Evolutionary conservation across 2,113 vertebrate genomes (phyloP), one percentile per base, ranked within the genome.

Genomic region (Thalassoma bifasciatum): DNA sequence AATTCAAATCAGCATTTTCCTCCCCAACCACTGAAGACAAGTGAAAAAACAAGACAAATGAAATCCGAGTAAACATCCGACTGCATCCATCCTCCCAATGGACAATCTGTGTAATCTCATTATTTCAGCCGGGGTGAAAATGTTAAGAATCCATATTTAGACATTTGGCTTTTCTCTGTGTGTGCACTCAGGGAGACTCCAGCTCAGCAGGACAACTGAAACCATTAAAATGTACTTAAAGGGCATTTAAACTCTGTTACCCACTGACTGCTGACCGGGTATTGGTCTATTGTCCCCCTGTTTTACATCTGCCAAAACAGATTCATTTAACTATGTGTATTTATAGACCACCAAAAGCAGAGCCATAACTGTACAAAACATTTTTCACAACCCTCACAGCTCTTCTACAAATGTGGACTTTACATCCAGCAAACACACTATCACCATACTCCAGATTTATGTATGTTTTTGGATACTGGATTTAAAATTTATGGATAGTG

Each of bases 121-220:
- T 72, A 79, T 83, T 82, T 86, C 67, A 79, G 79, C 46, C 12
- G 26, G 56, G 53, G 51, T 66, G 56, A 81, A 83, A 83, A 83
- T 86, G 56, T 80, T 76, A 84, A 10, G 19, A 57, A 21, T 72
- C 64, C 54, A 66, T 47, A 68, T 74, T 77, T 84, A 78, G 70
- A 83, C 50, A 65, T 54, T 13, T 63, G 46, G 54, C 64, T 40
- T 67, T 49, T 62, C 58, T 37, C 65, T 11, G 7, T 51, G 7
- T 51, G 23, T 68, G 62, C 23, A 26, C 66, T 34, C 21, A 72
- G 46, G 51, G 61, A 52, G 44, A 14, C 50, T 51, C 9, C 2
- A 11, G 23, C 74, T 69, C 52, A 56, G n/a, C 4, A 23, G 34
- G 50, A 50, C 63, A 63, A 76, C 5, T 9, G 8, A 53, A 59